These are phyloP conservation scores for Motacilla alba DNA, from an alignment of 2,113 vertebrate species.

Conservation along the genomic window DNA sequence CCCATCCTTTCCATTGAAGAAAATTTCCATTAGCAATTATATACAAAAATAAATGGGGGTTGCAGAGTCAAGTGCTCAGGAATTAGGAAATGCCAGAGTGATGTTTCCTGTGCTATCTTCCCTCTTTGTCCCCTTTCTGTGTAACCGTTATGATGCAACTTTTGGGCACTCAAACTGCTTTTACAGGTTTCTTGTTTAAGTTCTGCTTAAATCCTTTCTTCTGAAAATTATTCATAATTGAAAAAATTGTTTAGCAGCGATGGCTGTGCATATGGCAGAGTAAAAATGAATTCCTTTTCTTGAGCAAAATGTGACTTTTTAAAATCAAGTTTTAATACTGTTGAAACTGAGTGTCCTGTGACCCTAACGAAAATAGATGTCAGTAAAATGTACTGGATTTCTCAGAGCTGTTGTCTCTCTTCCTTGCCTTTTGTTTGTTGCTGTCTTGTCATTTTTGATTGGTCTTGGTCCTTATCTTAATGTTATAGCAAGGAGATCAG, in stretches of 20 bases:
- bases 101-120: constrained; percentile 13
- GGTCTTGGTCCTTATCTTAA: neutral
- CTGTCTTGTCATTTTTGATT: neutral
- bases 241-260: neutral
- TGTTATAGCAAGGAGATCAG: neutral
- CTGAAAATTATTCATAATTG: neutral
- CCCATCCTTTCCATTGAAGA: neutral
- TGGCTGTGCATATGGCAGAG: neutral
- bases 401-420: neutral
- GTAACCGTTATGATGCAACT: constrained; percentile 26
- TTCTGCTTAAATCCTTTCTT: neutral
- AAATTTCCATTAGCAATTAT: constrained; percentile 2
- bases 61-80: constrained; percentile 5
- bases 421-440: neutral
- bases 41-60: neutral
- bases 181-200: neutral
- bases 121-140: neutral
- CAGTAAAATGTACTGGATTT: neutral
- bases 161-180: neutral
- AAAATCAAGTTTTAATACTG: neutral
- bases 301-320: neutral
- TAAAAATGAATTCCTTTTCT: neutral
- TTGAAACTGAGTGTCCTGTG: neutral
- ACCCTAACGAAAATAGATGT: rapidly evolving
- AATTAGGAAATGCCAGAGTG: constrained; percentile 43